Percentiles rank a stretch among this genome's conserved stretches.
phyloP scores from a whole-genome alignment of 2,797 vertebrate species.

The Semaprochilodus insignis region DNA sequence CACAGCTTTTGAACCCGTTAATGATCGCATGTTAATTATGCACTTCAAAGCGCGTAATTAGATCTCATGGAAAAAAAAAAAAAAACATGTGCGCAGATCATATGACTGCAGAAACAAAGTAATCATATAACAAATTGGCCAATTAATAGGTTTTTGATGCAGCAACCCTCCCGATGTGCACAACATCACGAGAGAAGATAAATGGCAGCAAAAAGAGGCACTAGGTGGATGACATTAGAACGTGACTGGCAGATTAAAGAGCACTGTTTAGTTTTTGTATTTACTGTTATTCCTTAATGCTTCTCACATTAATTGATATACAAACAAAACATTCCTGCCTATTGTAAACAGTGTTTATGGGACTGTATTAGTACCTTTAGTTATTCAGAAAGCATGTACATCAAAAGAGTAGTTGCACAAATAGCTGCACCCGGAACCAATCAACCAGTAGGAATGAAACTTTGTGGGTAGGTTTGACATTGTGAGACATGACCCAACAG shows the following conservation, averaged over 20 bases:
- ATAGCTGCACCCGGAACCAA: too few species aligned
- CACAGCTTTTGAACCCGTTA: constrained; percentile 63
- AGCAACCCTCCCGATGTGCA: constrained; percentile 48
- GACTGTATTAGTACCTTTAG: too few species aligned
- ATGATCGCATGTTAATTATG: constrained; percentile 72
- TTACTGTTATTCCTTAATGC: background rate
- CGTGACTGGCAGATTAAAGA: background rate
- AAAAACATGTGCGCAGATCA: constrained; percentile 42
- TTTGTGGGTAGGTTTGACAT: too few species aligned
- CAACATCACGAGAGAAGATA: constrained; percentile 47
- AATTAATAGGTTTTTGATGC: constrained; percentile 71
- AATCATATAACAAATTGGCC: constrained; percentile 73
- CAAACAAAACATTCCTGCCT: too few species aligned
- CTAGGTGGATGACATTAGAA: background rate
- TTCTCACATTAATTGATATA: background rate
- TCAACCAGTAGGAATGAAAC: too few species aligned
- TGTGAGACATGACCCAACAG: too few species aligned
- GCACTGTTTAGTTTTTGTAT: background rate
- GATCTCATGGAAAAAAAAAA: constrained; percentile 65
- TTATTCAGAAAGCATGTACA: too few species aligned
- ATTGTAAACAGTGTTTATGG: too few species aligned
- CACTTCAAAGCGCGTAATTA: constrained; percentile 69
- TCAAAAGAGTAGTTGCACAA: too few species aligned
- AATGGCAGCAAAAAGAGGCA: background rate
- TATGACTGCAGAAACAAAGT: constrained; percentile 57